Conservation (phyloP, 1,140 invertebrate genomes). For the Heliconius himera region DNA sequence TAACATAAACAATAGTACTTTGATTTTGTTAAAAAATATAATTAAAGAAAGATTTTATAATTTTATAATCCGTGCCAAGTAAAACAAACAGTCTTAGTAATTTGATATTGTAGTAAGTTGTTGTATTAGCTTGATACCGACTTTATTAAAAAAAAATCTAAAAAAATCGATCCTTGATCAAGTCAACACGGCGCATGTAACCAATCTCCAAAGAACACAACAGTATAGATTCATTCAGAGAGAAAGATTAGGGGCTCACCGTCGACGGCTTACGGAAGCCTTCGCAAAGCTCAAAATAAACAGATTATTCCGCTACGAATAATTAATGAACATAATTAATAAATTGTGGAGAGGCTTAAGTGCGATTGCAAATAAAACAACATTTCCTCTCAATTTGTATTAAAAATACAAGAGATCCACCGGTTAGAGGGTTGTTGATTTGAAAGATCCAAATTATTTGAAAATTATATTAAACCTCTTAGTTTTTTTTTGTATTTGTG, state of each 20-base stretch:
- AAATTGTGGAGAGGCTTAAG: conserved; percentile 39
- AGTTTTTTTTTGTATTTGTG: too few species aligned
- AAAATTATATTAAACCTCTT: too few species aligned
- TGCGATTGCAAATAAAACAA: conserved; percentile 32
- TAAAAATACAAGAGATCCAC: conserved; percentile 20
- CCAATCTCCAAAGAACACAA: background rate
- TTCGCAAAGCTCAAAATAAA: conserved; percentile 48
- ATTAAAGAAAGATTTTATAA: background rate
- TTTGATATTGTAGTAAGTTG: too few species aligned
- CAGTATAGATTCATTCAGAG: conserved; percentile 17
- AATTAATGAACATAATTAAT: conserved; percentile 48
- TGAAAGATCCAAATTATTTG: background rate
- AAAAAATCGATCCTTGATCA: too few species aligned
- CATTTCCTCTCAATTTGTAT: conserved; percentile 26
- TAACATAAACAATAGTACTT: too few species aligned
- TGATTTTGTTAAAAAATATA: too few species aligned
- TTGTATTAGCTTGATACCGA: too few species aligned
- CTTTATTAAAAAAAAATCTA: too few species aligned
- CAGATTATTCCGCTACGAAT: conserved; percentile 51
- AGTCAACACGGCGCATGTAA: too few species aligned
- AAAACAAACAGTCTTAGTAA: too few species aligned
- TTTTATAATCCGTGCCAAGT: too few species aligned
- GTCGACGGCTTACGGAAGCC: conserved; percentile 38
- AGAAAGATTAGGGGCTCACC: conserved; percentile 27
- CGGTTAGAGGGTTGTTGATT: background rate